These are phyloP conservation scores for Aphyosemion australe DNA, from an alignment of 2,113 vertebrate genomes.

Conservation along the genomic window DNA sequence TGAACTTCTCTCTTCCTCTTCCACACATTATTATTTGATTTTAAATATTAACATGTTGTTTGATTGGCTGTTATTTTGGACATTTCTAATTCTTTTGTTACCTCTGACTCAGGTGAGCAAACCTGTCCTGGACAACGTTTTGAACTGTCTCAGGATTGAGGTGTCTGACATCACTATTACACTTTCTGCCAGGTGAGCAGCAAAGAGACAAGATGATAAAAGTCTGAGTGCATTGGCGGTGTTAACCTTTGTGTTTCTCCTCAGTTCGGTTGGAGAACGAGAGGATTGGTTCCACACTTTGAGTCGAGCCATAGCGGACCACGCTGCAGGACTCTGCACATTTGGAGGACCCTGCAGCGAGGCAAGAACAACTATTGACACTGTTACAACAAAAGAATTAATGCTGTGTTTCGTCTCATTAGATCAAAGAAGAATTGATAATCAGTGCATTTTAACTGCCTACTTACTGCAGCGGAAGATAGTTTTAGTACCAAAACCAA, in stretches of 20 bases:
- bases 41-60: neutral
- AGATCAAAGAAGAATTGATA: too few relatives aligned
- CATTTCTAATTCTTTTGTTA: neutral
- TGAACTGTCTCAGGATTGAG: slow-evolving; percentile 89
- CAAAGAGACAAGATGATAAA: neutral
- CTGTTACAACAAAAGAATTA: too few relatives aligned
- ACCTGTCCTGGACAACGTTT: slow-evolving; percentile 83
- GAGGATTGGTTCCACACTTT: slow-evolving; percentile 94
- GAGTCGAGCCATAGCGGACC: slow-evolving; percentile 86
- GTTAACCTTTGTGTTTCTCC: slow-evolving; percentile 6
- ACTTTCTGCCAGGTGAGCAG: slow-evolving; percentile 88
- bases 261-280: slow-evolving; percentile 88
- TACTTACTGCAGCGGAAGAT: too few relatives aligned
- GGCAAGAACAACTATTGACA: slow-evolving; percentile 33
- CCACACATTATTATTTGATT: neutral
- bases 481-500: too few relatives aligned
- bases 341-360: slow-evolving; percentile 75
- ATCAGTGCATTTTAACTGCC: too few relatives aligned
- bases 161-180: slow-evolving; percentile 84
- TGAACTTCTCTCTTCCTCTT: neutral
- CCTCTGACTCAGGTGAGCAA: slow-evolving; percentile 83
- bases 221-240: neutral
- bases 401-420: too few relatives aligned
- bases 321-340: slow-evolving; percentile 79
- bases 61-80: neutral